phyloP scores from a whole-genome alignment of 1,140 invertebrate genomes.

The Drosophila ananassae region DNA sequence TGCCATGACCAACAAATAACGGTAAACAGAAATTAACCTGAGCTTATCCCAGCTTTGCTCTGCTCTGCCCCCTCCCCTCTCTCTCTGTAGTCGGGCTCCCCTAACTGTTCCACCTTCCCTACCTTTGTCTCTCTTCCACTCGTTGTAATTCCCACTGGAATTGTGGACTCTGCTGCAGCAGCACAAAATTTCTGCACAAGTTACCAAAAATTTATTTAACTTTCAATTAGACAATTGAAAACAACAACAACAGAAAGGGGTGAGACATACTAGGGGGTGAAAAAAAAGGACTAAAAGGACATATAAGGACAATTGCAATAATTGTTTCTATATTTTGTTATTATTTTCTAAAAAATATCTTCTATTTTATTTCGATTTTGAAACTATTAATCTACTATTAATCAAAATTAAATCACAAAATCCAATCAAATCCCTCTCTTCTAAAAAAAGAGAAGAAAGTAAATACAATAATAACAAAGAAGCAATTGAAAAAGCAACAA shows the following conservation, averaged over 20 bases:
- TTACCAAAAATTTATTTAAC: conserved; percentile 73
- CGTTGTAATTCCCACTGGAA: conserved; percentile 33
- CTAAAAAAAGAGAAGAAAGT: not conserved
- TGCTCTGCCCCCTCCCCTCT: not conserved
- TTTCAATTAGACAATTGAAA: conserved; percentile 80
- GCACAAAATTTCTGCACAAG: conserved; percentile 73
- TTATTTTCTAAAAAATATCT: not conserved
- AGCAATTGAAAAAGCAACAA: conserved; percentile 16
- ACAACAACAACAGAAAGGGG: conserved; percentile 7
- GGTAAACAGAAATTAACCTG: conserved; percentile 59
- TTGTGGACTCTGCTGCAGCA: conserved; percentile 57
- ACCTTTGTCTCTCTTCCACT: conserved; percentile 4
- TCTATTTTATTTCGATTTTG: not conserved
- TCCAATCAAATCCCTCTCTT: conserved; percentile 29
- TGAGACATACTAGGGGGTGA: not conserved
- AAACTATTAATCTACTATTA: not conserved
- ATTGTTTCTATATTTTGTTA: no score
- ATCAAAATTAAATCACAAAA: conserved; percentile 14
- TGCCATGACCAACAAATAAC: conserved; percentile 30
- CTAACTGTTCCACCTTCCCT: not conserved
- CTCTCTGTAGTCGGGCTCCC: not conserved
- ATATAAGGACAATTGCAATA: not conserved
- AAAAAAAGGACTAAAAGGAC: not conserved
- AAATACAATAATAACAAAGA: not conserved
- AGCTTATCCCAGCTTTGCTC: not conserved